These are phyloP conservation scores for Gadus chalcogrammus DNA, from an alignment of 2,113 vertebrate genomes.

Conservation along the genomic window DNA sequence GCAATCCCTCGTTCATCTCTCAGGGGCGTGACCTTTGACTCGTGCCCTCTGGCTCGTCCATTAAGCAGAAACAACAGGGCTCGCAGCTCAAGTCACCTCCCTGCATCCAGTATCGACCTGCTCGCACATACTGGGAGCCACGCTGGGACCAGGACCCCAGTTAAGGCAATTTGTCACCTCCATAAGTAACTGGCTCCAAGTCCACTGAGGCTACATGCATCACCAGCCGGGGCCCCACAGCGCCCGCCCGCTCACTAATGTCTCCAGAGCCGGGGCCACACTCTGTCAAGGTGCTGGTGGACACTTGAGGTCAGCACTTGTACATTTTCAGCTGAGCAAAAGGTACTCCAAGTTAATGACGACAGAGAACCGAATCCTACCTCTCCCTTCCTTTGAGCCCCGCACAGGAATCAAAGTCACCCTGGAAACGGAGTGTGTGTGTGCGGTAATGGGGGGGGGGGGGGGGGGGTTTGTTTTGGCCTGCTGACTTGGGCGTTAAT, in stretches of 20 bases:
- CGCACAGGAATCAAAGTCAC: constrained; percentile 13
- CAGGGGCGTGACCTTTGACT: constrained; percentile 4
- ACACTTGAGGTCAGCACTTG: constrained; percentile 34
- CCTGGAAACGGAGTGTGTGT: not conserved
- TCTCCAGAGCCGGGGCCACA: constrained; percentile 8
- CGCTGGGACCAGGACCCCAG: constrained; percentile 33
- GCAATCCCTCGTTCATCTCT: not conserved
- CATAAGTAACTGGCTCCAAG: constrained; percentile 51
- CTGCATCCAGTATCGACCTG: constrained; percentile 29
- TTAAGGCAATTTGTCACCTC: constrained; percentile 56
- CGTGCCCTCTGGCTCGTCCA: constrained; percentile 32
- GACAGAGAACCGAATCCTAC: constrained; percentile 1
- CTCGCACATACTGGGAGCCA: constrained; percentile 18
- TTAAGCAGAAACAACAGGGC: constrained; percentile 37
- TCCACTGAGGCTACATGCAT: constrained; percentile 46
- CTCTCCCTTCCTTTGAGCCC: not conserved
- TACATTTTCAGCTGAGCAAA: constrained; percentile 4
- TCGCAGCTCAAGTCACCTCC: constrained; percentile 41
- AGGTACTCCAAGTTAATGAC: constrained; percentile 16
- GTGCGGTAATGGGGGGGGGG: not conserved
- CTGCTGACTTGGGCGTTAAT: constrained; percentile 5
- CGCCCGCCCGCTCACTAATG: constrained; percentile 23
- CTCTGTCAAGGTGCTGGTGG: constrained; percentile 21
- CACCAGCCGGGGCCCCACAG: constrained; percentile 16
- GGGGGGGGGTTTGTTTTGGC: not conserved